phyloP scores from a whole-genome alignment of 2,888 invertebrate genomes.

The Strigamia crassipes region DNA sequence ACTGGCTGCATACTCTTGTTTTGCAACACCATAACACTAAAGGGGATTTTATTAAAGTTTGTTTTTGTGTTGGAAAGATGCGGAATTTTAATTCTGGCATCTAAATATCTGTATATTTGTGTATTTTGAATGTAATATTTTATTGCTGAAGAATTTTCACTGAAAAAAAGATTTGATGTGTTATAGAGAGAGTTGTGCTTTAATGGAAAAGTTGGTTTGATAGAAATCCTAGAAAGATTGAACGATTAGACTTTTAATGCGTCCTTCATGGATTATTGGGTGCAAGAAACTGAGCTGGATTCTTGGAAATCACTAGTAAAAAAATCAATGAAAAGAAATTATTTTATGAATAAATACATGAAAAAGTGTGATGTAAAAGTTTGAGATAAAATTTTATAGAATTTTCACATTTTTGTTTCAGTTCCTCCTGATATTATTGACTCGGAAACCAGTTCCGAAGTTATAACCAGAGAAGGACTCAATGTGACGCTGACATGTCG shows the following conservation, averaged over 20 bases:
- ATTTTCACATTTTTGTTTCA: conserved; percentile 59
- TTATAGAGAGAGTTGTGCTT: neutral
- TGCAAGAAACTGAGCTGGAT: conserved; percentile 5
- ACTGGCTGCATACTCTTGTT: neutral
- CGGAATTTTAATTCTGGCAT: neutral
- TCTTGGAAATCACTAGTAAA: neutral
- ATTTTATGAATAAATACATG: neutral
- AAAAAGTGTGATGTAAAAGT: neutral
- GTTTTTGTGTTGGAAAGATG: neutral
- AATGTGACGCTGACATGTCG: conserved; percentile 87
- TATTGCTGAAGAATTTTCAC: neutral
- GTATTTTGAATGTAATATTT: neutral
- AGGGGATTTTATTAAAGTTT: neutral
- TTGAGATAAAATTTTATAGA: neutral
- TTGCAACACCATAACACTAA: neutral
- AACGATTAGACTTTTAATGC: conserved; percentile 15
- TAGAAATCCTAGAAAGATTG: conserved; percentile 16
- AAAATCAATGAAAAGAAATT: neutral
- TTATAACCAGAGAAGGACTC: conserved; percentile 86
- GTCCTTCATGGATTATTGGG: conserved; percentile 15
- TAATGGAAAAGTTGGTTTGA: conserved; percentile 21
- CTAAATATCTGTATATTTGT: neutral
- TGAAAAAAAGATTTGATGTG: neutral
- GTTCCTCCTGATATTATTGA: conserved; percentile 90
- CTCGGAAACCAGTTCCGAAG: conserved; percentile 86